A percentile compares a stretch with the other conserved stretches of the same genome.
Conservation (phyloP, 2,888 invertebrate species). For the Psylliodes chrysocephalus region DNA sequence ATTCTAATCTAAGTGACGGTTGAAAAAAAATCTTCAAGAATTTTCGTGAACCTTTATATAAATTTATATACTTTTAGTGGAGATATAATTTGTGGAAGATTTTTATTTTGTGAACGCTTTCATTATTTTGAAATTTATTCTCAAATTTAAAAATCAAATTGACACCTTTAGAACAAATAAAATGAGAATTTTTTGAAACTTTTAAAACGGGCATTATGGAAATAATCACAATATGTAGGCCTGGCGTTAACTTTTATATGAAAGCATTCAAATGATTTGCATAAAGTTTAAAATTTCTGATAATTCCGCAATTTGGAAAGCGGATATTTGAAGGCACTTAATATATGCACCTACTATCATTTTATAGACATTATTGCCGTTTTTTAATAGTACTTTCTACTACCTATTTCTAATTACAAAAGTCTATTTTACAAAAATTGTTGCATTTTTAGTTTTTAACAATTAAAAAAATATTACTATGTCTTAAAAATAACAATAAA, state of each 20-base stretch:
- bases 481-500: constrained; percentile 46
- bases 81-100: constrained; percentile 21
- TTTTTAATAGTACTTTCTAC: constrained; percentile 37
- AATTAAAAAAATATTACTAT: constrained; percentile 46
- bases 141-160: too few species aligned
- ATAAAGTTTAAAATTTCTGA: constrained; percentile 3
- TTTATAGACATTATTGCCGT: constrained; percentile 40
- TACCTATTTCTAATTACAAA: constrained; percentile 36
- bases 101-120: constrained; percentile 8
- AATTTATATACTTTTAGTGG: not conserved
- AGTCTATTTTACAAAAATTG: constrained; percentile 41
- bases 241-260: too few species aligned
- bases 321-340: constrained; percentile 41
- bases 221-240: too few species aligned
- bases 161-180: too few species aligned
- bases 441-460: constrained; percentile 37
- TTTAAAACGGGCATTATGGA: too few species aligned
- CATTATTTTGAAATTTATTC: too few species aligned
- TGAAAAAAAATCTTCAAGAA: constrained; percentile 25
- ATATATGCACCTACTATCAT: constrained; percentile 40
- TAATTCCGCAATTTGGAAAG: constrained; percentile 25
- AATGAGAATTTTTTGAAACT: too few species aligned
- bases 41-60: constrained; percentile 26
- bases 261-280: constrained; percentile 8
- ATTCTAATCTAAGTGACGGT: constrained; percentile 36